Evolutionary conservation across 2,113 vertebrate species (phyloP), one percentile per base, ranked within the genome.

Genomic region (Osmerus eperlanus): DNA sequence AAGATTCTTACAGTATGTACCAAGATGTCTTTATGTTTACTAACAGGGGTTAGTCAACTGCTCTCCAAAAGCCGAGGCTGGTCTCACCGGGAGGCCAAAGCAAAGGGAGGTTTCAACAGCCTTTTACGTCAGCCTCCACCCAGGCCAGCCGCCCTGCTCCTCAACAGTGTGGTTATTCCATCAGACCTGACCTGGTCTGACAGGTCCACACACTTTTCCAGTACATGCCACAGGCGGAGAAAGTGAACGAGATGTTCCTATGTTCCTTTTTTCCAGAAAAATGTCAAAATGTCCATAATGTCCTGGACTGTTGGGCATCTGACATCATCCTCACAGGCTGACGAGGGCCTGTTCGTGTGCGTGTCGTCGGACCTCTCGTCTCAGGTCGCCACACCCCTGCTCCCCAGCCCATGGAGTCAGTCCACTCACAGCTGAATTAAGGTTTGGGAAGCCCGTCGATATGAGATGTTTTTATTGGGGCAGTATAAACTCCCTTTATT

Each of bases 401-500:
- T 19, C 0, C 2, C 55, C 55, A 11, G 1, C 55, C 9, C 4
- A 56, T 3, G 2, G 55, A 47, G 41, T 12, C 9, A 47, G 0
- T 47, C 41, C 75, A 18, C 77, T 75, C 75, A 70, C 65, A 7
- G 61, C 54, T 52, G n/a, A 74, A 83, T 82, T 76, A 80, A 71
- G 69, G 80, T 64, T 23, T 5, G 15, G 74, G 72, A 55, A 67
- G 71, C 65, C 76, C 29, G 72, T 88, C 73, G 84, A 77, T 83
- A 72, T 79, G 82, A 84, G 66, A 60, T 76, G 36, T 78, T 81
- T 77, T 70, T 62, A 60, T 63, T 83, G 78, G 55, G 61, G 32
- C 59, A 54, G 84, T 67, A 88, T 73, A 84, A 88, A 78, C 16
- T 67, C 73, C 56, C 81, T 78, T 89, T 89, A 83, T 86, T 77